phyloP scores from a whole-genome alignment of 2,888 invertebrate species.

The Ypsolopha sequella region DNA sequence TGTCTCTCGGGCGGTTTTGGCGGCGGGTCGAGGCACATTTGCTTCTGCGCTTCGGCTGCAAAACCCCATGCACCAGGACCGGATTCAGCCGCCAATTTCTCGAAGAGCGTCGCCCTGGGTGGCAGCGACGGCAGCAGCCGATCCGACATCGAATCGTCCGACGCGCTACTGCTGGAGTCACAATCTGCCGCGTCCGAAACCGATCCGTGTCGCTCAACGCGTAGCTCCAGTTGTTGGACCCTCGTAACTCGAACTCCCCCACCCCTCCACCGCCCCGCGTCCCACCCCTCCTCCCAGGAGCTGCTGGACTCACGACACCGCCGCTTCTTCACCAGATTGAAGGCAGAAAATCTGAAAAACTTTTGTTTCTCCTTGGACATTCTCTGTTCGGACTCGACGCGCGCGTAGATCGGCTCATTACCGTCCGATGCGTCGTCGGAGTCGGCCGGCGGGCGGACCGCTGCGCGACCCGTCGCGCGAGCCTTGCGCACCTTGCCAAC shows the following conservation, averaged over 20 bases:
- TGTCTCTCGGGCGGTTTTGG: background rate
- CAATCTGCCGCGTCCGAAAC: conserved; percentile 9
- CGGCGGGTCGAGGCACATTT: conserved; percentile 14
- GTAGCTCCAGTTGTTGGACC: conserved; percentile 7
- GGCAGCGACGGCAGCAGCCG: conserved; percentile 15
- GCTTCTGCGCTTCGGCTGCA: conserved; percentile 72
- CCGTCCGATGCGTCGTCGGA: conserved; percentile 64
- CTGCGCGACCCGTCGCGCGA: conserved; percentile 35
- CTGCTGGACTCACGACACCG: conserved; percentile 32
- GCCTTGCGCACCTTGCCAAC: too few species aligned
- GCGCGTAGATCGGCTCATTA: conserved; percentile 39
- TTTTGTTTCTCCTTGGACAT: conserved; percentile 91
- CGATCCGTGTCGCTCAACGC: background rate
- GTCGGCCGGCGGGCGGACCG: conserved; percentile 29
- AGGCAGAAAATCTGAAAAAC: conserved; percentile 85
- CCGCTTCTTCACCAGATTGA: conserved; percentile 76
- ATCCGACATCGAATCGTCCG: background rate
- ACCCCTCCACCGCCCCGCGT: background rate
- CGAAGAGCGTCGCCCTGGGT: conserved; percentile 38
- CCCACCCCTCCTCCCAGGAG: too few species aligned
- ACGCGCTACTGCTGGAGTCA: conserved; percentile 5
- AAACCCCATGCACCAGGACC: conserved; percentile 64
- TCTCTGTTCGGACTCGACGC: conserved; percentile 74
- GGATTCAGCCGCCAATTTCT: conserved; percentile 42
- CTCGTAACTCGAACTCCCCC: background rate